These are phyloP conservation scores for Archivesica marissinica DNA, from an alignment of 1,140 invertebrate species.

Conservation along the genomic window DNA sequence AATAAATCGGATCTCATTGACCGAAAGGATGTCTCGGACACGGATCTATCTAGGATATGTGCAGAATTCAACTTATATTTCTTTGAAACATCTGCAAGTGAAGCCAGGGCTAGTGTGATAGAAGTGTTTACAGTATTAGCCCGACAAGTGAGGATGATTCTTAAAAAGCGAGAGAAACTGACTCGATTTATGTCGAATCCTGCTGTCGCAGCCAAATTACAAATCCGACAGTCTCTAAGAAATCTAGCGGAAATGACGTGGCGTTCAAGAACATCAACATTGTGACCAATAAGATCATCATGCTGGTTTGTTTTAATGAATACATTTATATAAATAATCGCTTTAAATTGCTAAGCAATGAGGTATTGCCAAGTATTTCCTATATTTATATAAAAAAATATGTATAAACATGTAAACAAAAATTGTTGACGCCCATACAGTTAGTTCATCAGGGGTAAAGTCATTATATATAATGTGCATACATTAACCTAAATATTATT, in stretches of 20 bases:
- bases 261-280: slow-evolving; percentile 75
- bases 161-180: slow-evolving; percentile 78
- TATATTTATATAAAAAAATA: no score
- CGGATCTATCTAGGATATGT: slow-evolving; percentile 68
- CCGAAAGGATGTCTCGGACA: slow-evolving; percentile 66
- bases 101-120: slow-evolving; percentile 70
- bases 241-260: slow-evolving; percentile 77
- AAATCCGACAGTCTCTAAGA: slow-evolving; percentile 76
- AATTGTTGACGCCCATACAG: no score
- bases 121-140: slow-evolving; percentile 71
- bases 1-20: slow-evolving; percentile 95
- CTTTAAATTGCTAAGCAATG: no score
- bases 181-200: slow-evolving; percentile 77
- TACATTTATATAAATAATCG: no score
- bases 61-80: slow-evolving; percentile 73
- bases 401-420: no score
- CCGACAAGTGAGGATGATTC: slow-evolving; percentile 65
- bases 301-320: no score
- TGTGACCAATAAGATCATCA: no score
- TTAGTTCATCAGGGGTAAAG: no score
- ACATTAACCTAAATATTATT: no score
- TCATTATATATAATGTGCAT: no score
- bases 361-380: no score
- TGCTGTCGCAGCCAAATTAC: slow-evolving; percentile 74
- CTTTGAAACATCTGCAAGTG: slow-evolving; percentile 78